Evolutionary conservation across 2,888 invertebrate genomes (phyloP), one percentile per base, ranked within the genome.

Genomic region (Cetonia aurata): DNA sequence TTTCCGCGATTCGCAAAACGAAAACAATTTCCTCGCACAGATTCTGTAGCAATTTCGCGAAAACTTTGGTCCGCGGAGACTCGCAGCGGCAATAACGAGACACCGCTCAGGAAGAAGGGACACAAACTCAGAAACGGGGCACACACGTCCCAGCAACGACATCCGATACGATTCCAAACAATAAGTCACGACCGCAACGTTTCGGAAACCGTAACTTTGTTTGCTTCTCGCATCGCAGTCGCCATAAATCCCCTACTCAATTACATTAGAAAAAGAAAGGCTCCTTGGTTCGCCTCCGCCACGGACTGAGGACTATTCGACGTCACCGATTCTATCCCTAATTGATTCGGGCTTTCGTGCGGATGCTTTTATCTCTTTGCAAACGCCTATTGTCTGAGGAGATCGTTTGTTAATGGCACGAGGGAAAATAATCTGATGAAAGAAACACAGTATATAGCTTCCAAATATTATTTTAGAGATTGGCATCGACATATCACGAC

Each of bases 201-300:
- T 52, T 25, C 52, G 25, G 52, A 8, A 19, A 1, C 52, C 52
- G 52, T 52, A 52, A 52, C 52, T 52, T 52, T 52, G 52, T 52
- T 52, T 25, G 52, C 31, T 10, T 25, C 52, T 37, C 37, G 37
- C 37, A 37, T 37, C 37, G 4, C 37, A 8, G 37, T 37, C 37
- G 37, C 52, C 12, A 52, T 52, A 52, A 52, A 52, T 52, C 25
- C 25, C 25, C 19, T 12, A 52, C 52, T 52, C 52, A 52, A 52
- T 52, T 52, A 52, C 52, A 31, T 52, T 52, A 50, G n/a, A 52
- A 52, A 52, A 52, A 19, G 52, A 8, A 37, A 37, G 8, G 9
- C 37, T 3, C 10, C 37, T 37, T 37, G 4, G 25, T 37, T 37
- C 10, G 8, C 19, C 9, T 10, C 52, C 52, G 17, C 25, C 12